These are phyloP conservation scores for Puffinus mauretanicus DNA, from an alignment of 2,113 vertebrate species.

Conservation along the genomic window DNA sequence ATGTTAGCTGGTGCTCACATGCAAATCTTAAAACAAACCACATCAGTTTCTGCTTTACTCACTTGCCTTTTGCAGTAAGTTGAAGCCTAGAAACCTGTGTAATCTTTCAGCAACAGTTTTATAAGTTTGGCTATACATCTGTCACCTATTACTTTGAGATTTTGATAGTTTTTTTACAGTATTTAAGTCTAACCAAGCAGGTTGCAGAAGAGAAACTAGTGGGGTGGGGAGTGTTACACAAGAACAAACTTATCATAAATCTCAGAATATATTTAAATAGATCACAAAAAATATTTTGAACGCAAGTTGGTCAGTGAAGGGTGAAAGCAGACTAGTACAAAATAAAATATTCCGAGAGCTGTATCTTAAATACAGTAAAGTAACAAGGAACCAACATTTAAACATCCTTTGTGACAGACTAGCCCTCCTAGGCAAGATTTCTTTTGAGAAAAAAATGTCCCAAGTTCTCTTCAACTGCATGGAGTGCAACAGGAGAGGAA, in stretches of 20 bases:
- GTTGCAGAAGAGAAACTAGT: constrained; percentile 18
- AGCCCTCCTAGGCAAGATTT: not conserved
- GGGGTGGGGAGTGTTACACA: not conserved
- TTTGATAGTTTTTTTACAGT: not conserved
- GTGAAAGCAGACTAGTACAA: not conserved
- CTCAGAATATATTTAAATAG: not conserved
- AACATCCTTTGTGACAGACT: not conserved
- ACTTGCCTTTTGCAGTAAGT: not conserved
- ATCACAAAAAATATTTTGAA: not conserved
- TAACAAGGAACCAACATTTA: not conserved
- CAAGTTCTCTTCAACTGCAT: not conserved
- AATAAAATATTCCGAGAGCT: not conserved
- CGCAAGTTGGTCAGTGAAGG: not conserved
- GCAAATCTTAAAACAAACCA: not conserved
- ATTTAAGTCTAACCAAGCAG: not conserved
- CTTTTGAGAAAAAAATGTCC: not conserved
- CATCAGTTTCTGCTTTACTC: not conserved
- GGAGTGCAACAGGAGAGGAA: not conserved
- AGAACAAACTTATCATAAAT: not conserved
- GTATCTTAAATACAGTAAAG: not conserved
- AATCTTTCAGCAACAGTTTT: not conserved
- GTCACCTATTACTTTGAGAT: not conserved
- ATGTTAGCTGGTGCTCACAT: not conserved
- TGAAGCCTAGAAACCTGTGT: not conserved
- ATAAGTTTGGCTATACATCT: not conserved